These are phyloP conservation scores for Tetanocera ferruginea DNA, from an alignment of 2,888 invertebrate species.

Conservation along the genomic window DNA sequence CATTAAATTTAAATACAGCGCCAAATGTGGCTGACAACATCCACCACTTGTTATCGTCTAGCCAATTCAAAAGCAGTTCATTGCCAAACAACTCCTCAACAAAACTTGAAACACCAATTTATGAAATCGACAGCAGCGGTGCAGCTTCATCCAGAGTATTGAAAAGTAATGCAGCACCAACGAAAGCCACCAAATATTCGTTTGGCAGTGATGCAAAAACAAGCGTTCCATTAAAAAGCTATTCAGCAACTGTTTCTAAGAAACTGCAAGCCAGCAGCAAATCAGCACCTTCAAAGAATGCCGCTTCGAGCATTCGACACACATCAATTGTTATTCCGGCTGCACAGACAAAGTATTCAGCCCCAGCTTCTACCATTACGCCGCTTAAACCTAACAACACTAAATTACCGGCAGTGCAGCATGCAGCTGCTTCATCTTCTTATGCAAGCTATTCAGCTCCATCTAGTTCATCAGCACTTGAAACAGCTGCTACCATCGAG, in stretches of 20 bases:
- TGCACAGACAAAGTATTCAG: background rate
- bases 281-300: slow-evolving; percentile 30
- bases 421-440: background rate
- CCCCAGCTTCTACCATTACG: background rate
- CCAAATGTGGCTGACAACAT: no score
- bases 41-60: background rate
- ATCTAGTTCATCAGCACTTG: slow-evolving; percentile 7
- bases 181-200: no score
- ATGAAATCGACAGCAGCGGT: background rate
- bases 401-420: no score
- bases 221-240: no score
- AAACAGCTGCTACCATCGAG: no score
- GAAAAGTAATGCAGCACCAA: no score
- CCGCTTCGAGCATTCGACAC: slow-evolving; percentile 32
- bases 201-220: background rate
- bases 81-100: background rate
- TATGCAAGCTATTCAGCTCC: background rate
- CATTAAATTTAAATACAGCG: no score
- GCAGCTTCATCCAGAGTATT: background rate
- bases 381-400: no score
- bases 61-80: background rate
- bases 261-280: no score
- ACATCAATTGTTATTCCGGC: slow-evolving; percentile 9
- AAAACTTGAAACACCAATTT: background rate
- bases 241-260: slow-evolving; percentile 42